Evolutionary conservation across 2,888 invertebrate genomes (phyloP), one percentile per base, ranked within the genome.

Genomic region (Stenchaetothrips biformis): DNA sequence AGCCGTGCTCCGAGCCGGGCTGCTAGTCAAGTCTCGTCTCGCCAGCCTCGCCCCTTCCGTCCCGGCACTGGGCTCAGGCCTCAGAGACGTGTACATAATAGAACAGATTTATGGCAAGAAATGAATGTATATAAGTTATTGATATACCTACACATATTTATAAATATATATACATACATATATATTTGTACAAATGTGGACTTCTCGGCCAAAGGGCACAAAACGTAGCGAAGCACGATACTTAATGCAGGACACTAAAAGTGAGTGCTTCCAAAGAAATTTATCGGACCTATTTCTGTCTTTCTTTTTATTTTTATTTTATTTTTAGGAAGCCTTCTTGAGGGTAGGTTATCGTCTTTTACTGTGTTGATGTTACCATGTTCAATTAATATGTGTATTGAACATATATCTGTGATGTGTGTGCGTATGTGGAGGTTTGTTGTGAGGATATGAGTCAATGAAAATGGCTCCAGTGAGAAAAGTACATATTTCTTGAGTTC

Each of bases 291-390:
- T 74, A 25, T 74, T 74, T 37, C 37, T 37, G 37, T 37, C 37
- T 37, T 25, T 25, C 67, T 18, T 53, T 74, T 25, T 74, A 8
- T 37, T 37, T 37, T 74, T 21, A 21, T 67, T 25, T 37, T 74
- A 67, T 21, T 67, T 25, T 53, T 13, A 18, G 67, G 67, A 74
- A 74, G 59, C 59, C 59, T 74, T 21, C 21, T 74, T 25, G 25
- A 25, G 59, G 67, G 67, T 74, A 74, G 25, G 11, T 25, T n/a
- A 74, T 74, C 4, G 37, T 37, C 25, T 21, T 74, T 25, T 21
- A 74, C 67, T 74, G 67, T 74, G 67, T 74, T 74, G 67, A 74
- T 74, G 67, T 74, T 74, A 74, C 67, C 67, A 74, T 74, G 67
- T 74, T 74, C 67, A 74, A 25, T 74, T 74, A 74, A 25, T 74